Evolutionary conservation across 1,140 invertebrate genomes (phyloP), one percentile per base, ranked within the genome.

Genomic region (Pachypsylla venusta): DNA sequence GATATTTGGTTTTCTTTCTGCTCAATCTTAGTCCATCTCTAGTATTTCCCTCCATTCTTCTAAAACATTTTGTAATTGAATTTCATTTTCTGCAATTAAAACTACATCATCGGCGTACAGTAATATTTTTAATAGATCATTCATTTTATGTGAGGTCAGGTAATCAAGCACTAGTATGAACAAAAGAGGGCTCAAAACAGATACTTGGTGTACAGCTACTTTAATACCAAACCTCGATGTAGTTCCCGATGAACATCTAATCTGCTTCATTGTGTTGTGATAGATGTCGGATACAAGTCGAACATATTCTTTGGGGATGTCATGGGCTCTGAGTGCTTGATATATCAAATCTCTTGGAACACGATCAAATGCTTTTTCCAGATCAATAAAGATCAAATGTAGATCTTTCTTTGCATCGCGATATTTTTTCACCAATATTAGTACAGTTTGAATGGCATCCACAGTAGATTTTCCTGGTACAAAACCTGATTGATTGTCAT

Each of bases 311-410:
- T 56, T 25, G 26, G 26, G 26, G 10, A 26, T 22, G n/a, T 35
- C 20, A 14, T 35, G 26, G 55, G 26, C 30, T 56, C 30, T 35
- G 10, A 56, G 55, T 14, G 26, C 24, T 20, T 56, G 20, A 10
- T 20, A 56, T 25, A 56, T 56, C 24, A 30, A 22, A 13, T 56
- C 30, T 56, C 55, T 26, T 16, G 30, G 55, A 13, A 56, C 25
- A 56, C 16, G 26, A 20, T 56, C 25, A 14, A 56, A 56, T 35
- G 55, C 55, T 25, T 56, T 56, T 56, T 56, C 55, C 30, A 55
- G 7, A 35, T 35, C 30, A 35, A 7, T 7, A n/a, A 35, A 35
- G 7, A 35, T n/a, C 30, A 35, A 10, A n/a, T 35, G 30, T 10
- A 35, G 30, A n/a, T 35, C 30, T 35, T 35, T 35, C n/a, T 35